Conservation (phyloP, 2,888 invertebrate species). For the Anthophora plumipes region DNA sequence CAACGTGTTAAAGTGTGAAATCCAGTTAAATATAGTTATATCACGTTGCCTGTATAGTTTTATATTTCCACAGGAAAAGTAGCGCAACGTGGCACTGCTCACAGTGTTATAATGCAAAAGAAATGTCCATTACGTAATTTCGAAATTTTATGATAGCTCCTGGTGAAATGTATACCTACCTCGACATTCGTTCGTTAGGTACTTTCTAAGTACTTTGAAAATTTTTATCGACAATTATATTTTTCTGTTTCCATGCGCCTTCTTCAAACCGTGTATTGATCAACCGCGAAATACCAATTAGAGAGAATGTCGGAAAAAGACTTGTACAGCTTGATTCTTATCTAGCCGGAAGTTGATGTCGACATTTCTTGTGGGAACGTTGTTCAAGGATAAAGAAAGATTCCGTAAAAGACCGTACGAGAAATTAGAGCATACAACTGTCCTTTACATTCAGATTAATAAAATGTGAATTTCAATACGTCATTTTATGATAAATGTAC, state of each 20-base stretch:
- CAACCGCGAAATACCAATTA: slow-evolving; percentile 40
- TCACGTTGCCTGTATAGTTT: background rate
- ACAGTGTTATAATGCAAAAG: background rate
- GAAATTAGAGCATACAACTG: slow-evolving; percentile 5
- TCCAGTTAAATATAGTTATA: too few relatives aligned
- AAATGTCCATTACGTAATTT: slow-evolving; percentile 52
- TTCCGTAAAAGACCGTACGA: background rate
- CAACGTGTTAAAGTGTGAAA: too few relatives aligned
- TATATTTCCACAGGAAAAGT: background rate
- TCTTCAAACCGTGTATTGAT: slow-evolving; percentile 14
- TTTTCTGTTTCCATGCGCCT: slow-evolving; percentile 8
- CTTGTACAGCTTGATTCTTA: background rate
- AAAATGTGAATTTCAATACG: background rate
- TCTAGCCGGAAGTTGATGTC: slow-evolving; percentile 29
- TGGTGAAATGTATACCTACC: slow-evolving; percentile 38
- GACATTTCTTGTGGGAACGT: slow-evolving; percentile 26
- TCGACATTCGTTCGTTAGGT: slow-evolving; percentile 49
- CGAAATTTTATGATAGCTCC: slow-evolving; percentile 42
- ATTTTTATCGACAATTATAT: slow-evolving; percentile 11
- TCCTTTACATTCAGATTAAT: background rate
- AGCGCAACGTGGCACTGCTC: background rate
- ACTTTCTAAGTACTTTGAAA: slow-evolving; percentile 58
- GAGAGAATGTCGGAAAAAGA: slow-evolving; percentile 21
- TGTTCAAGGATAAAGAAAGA: slow-evolving; percentile 46
- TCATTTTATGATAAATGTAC: too few relatives aligned